phyloP scores from a whole-genome alignment of 2,797 vertebrate genomes.

The Taenioides sp. region DNA sequence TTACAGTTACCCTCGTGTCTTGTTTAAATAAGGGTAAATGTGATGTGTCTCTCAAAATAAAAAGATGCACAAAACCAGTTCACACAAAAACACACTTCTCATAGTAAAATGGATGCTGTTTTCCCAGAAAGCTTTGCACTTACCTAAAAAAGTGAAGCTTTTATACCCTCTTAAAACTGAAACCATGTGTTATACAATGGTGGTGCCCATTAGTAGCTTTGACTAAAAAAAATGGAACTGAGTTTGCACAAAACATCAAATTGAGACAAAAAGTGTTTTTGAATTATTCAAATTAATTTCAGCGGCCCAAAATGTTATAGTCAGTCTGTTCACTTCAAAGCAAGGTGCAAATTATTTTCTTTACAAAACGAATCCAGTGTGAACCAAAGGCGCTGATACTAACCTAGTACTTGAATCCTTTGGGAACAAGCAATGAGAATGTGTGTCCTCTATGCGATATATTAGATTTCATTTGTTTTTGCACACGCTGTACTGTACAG shows the following conservation, averaged over 20 bases:
- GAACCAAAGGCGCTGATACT: background rate
- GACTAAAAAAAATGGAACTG: background rate
- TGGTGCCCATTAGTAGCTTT: background rate
- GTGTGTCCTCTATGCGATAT: background rate
- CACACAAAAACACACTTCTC: background rate
- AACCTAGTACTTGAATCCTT: slow-evolving; percentile 11
- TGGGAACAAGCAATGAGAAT: slow-evolving; percentile 16
- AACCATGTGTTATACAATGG: background rate
- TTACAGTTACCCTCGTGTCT: too few species aligned
- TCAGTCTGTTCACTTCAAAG: background rate
- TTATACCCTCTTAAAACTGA: background rate
- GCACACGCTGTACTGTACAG: background rate
- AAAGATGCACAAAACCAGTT: background rate
- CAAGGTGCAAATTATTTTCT: background rate
- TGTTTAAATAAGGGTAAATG: too few species aligned
- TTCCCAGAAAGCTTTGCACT: background rate
- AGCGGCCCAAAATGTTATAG: background rate
- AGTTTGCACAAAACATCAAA: background rate
- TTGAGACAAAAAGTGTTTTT: background rate
- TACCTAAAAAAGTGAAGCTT: too few species aligned
- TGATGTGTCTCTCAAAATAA: background rate
- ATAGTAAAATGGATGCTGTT: background rate
- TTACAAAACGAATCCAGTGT: background rate
- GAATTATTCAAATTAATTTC: background rate
- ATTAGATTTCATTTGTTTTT: slow-evolving; percentile 5